These are phyloP conservation scores for Trididemnum nubilum DNA, from an alignment of 23 tunicate species.

Conservation along the genomic window DNA sequence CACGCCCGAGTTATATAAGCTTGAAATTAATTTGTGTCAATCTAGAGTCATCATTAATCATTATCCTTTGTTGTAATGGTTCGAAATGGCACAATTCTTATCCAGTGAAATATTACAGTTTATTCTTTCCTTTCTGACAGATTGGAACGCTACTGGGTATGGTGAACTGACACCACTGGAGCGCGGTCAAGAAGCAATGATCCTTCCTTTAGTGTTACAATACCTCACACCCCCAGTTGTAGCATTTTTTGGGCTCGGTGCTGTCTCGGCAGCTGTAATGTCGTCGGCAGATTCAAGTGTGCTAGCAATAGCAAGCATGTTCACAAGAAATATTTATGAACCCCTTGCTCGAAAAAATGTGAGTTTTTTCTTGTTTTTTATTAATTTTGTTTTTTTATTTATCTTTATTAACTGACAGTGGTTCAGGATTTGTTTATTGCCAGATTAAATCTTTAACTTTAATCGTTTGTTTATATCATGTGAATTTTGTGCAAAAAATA, in stretches of 20 bases:
- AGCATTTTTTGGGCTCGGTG: conserved; percentile 77
- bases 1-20: too few species aligned
- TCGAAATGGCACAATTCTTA: too few species aligned
- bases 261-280: conserved; percentile 92
- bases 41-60: too few species aligned
- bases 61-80: too few species aligned
- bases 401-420: background rate
- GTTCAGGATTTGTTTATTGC: background rate
- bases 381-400: too few species aligned
- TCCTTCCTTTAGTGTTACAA: conserved; percentile 69
- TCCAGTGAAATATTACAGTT: too few species aligned
- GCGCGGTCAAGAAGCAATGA: conserved; percentile 38
- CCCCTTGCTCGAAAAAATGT: conserved; percentile 29
- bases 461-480: background rate
- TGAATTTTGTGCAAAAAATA: too few species aligned
- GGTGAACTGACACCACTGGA: conserved; percentile 27
- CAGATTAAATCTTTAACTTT: too few species aligned
- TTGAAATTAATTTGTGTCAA: too few species aligned
- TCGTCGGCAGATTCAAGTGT: conserved; percentile 83
- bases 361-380: background rate
- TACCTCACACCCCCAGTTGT: conserved; percentile 69
- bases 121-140: conserved; percentile 27
- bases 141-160: conserved; percentile 56
- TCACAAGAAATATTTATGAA: conserved; percentile 64
- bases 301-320: conserved; percentile 67